Evolutionary conservation across 1,140 invertebrate genomes (phyloP).

Genomic region (Drosophila watanabei): DNA sequence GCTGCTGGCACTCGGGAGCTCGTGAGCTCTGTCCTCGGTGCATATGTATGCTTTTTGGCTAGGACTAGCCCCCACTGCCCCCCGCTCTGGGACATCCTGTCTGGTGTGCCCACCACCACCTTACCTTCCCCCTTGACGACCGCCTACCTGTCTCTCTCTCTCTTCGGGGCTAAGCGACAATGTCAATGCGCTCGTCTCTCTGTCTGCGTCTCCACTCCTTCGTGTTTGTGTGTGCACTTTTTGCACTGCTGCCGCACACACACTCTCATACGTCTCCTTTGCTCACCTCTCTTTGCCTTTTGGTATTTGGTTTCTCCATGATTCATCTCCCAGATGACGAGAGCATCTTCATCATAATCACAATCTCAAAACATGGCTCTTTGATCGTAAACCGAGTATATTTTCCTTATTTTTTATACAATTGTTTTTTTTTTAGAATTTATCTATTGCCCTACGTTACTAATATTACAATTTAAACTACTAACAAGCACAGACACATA

Average conservation of each 20-base stretch:
- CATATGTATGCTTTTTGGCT: conserved; percentile 70
- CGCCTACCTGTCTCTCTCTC: conserved; percentile 71
- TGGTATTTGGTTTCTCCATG: conserved; percentile 59
- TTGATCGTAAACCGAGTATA: conserved; percentile 55
- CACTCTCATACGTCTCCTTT: background rate
- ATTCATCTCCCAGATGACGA: conserved; percentile 64
- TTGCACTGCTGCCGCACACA: conserved; percentile 26
- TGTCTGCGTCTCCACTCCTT: conserved; percentile 12
- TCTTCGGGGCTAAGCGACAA: conserved; percentile 41
- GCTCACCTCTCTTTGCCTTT: conserved; percentile 22
- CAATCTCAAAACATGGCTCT: conserved; percentile 20
- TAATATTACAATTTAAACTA: conserved; percentile 57
- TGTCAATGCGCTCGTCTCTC: conserved; percentile 55
- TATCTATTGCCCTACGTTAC: conserved; percentile 43
- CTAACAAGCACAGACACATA: conserved; percentile 53
- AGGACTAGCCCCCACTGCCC: conserved; percentile 30
- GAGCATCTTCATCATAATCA: conserved; percentile 5
- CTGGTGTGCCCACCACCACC: conserved; percentile 24
- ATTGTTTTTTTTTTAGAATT: conserved; percentile 47
- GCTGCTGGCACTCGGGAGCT: conserved; percentile 32
- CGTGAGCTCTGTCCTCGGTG: conserved; percentile 26
- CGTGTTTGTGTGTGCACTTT: conserved; percentile 42
- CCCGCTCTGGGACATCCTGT: conserved; percentile 21
- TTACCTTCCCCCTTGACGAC: conserved; percentile 6
- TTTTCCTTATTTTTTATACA: conserved; percentile 27